These are phyloP conservation scores for Solea senegalensis DNA, from an alignment of 2,113 vertebrate species.

Conservation along the genomic window DNA sequence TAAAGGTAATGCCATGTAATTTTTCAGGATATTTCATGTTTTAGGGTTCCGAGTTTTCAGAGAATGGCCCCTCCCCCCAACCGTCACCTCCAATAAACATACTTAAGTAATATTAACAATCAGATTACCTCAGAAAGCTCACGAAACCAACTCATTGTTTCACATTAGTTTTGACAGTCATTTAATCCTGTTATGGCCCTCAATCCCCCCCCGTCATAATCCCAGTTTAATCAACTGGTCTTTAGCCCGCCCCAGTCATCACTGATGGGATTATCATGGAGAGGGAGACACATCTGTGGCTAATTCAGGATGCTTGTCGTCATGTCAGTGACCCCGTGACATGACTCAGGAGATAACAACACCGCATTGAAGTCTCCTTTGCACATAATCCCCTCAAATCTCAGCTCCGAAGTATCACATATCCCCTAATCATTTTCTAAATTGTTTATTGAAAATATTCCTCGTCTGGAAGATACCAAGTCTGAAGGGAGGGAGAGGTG, in stretches of 20 bases:
- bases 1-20: no score
- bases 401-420: slow-evolving; percentile 50
- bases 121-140: slow-evolving; percentile 1
- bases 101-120: slow-evolving; percentile 43
- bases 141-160: slow-evolving; percentile 22
- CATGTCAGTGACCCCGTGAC: slow-evolving; percentile 60
- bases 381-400: slow-evolving; percentile 61
- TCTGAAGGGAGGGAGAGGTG: slow-evolving; percentile 8
- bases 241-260: slow-evolving; percentile 60
- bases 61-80: no score
- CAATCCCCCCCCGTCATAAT: slow-evolving; percentile 43
- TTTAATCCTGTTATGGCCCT: slow-evolving; percentile 55
- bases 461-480: slow-evolving; percentile 26
- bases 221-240: slow-evolving; percentile 63
- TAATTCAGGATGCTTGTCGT: slow-evolving; percentile 63
- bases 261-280: slow-evolving; percentile 67
- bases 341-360: slow-evolving; percentile 69
- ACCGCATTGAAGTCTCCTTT: slow-evolving; percentile 51
- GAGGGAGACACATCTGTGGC: slow-evolving; percentile 70
- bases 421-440: slow-evolving; percentile 70
- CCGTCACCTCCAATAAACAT: slow-evolving; percentile 1
- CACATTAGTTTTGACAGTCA: slow-evolving; percentile 64
- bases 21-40: no score
- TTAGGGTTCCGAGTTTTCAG: no score
- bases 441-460: slow-evolving; percentile 66